These are phyloP conservation scores for Pontoporia blainvillei DNA, from an alignment of 2,113 vertebrate genomes.

Conservation along the genomic window DNA sequence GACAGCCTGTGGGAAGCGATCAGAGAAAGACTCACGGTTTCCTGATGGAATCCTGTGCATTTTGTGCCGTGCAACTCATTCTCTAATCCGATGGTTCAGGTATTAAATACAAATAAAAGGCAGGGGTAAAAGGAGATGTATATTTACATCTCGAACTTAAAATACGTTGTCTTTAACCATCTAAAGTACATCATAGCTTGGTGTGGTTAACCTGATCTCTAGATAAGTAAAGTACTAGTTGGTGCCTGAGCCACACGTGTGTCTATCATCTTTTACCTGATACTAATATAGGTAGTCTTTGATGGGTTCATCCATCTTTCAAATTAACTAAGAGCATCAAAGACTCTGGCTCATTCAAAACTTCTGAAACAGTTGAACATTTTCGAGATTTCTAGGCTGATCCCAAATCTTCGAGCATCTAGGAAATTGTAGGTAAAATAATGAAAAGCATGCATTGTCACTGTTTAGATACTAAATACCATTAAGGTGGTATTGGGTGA, in stretches of 20 bases:
- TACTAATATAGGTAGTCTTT: conserved; percentile 66
- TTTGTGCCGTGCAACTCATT: neutral
- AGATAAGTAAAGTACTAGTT: conserved; percentile 53
- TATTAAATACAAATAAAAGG: conserved; percentile 8
- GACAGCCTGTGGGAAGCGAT: neutral
- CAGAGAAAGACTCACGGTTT: neutral
- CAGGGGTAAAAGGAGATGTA: neutral
- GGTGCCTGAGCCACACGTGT: neutral
- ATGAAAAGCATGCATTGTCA: neutral
- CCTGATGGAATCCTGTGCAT: neutral
- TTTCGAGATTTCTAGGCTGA: conserved; percentile 33
- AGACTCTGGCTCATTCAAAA: conserved; percentile 28
- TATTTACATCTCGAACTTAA: neutral
- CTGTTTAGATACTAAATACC: neutral
- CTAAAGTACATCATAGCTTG: neutral
- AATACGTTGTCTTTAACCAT: conserved; percentile 16
- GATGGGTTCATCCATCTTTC: conserved; percentile 41
- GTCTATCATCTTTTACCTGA: conserved; percentile 17
- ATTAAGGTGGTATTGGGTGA: neutral
- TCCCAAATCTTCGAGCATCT: conserved; percentile 9
- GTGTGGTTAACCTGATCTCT: conserved; percentile 51
- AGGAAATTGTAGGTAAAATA: conserved; percentile 42
- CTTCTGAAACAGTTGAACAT: conserved; percentile 12
- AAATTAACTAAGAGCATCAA: conserved; percentile 57
- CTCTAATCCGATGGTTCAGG: neutral